Evolutionary conservation across 1,140 invertebrate genomes (phyloP).

Genomic region (Bombus fervidus): DNA sequence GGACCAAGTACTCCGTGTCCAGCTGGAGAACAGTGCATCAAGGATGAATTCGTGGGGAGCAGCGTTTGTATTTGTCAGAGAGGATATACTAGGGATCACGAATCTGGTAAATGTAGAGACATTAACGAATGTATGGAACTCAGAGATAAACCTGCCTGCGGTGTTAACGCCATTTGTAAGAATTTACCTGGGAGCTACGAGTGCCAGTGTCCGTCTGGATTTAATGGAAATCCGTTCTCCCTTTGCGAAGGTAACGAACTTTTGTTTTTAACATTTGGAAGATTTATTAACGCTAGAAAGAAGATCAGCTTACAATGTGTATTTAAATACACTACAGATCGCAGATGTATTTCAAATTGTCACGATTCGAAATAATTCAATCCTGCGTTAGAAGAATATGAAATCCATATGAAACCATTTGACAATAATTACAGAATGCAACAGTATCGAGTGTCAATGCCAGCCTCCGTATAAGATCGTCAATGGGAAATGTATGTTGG

Average conservation of each 20-base stretch:
- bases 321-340: neutral
- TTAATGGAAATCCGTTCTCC: constrained; percentile 93
- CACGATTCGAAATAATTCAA: no score
- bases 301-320: neutral
- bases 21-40: constrained; percentile 91
- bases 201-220: constrained; percentile 93
- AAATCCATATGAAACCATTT: no score
- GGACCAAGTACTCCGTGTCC: constrained; percentile 90
- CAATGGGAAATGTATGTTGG: constrained; percentile 91
- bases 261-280: neutral
- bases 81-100: constrained; percentile 89
- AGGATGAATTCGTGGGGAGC: constrained; percentile 87
- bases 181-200: constrained; percentile 97
- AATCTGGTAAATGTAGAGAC: constrained; percentile 90
- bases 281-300: neutral
- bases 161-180: constrained; percentile 93
- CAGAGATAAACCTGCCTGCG: constrained; percentile 89
- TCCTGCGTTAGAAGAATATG: no score
- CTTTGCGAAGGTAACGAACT: constrained; percentile 87
- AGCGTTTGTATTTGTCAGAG: constrained; percentile 94
- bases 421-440: constrained; percentile 85
- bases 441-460: constrained; percentile 92
- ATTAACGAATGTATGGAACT: constrained; percentile 93
- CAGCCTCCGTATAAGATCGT: constrained; percentile 93
- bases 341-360: no score